These are phyloP conservation scores for Oryzias javanicus DNA, from an alignment of 2,113 vertebrate genomes.

Conservation along the genomic window DNA sequence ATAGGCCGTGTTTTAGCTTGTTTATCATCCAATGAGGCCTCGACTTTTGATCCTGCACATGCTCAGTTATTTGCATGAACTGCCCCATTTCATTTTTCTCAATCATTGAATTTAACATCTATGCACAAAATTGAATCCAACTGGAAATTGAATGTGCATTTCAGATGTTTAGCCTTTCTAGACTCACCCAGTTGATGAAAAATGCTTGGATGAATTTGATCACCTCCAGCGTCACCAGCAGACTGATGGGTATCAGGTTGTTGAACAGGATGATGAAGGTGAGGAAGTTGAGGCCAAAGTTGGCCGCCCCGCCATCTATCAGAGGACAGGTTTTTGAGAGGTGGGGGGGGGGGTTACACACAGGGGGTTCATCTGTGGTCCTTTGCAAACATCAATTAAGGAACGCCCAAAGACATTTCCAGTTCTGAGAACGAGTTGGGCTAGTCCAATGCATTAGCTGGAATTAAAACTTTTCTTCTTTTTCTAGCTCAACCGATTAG, in stretches of 20 bases:
- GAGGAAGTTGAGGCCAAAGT: slow-evolving; percentile 98
- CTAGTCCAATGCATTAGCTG: slow-evolving; percentile 69
- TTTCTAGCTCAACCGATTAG: slow-evolving; percentile 57
- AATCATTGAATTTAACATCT: too few relatives aligned
- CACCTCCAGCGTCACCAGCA: slow-evolving; percentile 96
- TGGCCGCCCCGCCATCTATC: slow-evolving; percentile 93
- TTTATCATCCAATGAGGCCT: too few relatives aligned
- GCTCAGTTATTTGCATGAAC: too few relatives aligned
- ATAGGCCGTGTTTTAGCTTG: too few relatives aligned
- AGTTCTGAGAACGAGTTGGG: slow-evolving; percentile 48
- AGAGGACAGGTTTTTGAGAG: slow-evolving; percentile 62
- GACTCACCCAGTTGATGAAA: slow-evolving; percentile 99
- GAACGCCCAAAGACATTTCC: slow-evolving; percentile 67
- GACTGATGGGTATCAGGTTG: slow-evolving; percentile 98
- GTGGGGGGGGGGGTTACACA: slow-evolving; percentile 56
- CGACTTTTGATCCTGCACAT: too few relatives aligned
- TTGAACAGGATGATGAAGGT: slow-evolving; percentile 99
- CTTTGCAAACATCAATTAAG: slow-evolving; percentile 20
- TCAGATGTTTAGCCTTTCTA: neutral
- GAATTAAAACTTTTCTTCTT: slow-evolving; percentile 65
- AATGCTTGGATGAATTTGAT: slow-evolving; percentile 98
- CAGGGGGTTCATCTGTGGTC: slow-evolving; percentile 43
- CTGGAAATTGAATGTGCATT: neutral
- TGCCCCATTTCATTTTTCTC: too few relatives aligned
- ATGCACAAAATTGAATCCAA: too few relatives aligned